Evolutionary conservation across 1,140 invertebrate species (phyloP).

Genomic region (Pomacea maculata): DNA sequence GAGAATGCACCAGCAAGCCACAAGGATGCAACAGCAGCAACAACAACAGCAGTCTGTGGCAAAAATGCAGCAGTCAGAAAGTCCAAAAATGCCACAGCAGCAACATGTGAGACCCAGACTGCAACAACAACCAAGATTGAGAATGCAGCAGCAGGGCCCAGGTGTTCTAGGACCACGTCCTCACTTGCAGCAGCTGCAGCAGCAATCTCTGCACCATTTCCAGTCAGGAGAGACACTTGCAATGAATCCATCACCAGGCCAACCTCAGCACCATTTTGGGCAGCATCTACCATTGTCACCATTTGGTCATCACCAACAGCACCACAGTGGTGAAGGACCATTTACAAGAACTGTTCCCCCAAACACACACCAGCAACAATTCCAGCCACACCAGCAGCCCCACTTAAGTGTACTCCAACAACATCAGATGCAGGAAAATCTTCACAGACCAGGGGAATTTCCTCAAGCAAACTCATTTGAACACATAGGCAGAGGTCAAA

Average conservation of each 20-base stretch:
- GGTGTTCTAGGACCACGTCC: not conserved
- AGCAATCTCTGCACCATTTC: not conserved
- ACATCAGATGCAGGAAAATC: not conserved
- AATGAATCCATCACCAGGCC: no score
- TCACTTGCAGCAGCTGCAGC: not conserved
- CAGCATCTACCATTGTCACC: not conserved
- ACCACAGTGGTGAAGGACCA: not conserved
- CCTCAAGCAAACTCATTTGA: not conserved
- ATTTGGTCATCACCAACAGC: not conserved
- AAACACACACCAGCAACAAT: conserved; percentile 1
- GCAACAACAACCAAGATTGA: not conserved
- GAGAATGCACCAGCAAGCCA: not conserved
- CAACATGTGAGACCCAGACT: not conserved
- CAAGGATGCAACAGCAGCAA: not conserved
- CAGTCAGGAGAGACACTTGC: no score
- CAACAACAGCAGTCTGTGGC: not conserved
- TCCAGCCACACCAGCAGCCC: not conserved
- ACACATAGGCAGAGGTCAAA: not conserved
- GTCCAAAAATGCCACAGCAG: conserved; percentile 1
- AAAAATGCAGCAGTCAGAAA: not conserved
- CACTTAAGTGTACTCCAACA: not conserved
- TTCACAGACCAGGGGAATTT: not conserved
- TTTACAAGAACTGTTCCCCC: not conserved
- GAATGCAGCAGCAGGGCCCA: not conserved
- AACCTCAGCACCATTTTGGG: no score